Evolutionary conservation across 2,888 invertebrate species (phyloP).

Genomic region (Drosophila longiperda): DNA sequence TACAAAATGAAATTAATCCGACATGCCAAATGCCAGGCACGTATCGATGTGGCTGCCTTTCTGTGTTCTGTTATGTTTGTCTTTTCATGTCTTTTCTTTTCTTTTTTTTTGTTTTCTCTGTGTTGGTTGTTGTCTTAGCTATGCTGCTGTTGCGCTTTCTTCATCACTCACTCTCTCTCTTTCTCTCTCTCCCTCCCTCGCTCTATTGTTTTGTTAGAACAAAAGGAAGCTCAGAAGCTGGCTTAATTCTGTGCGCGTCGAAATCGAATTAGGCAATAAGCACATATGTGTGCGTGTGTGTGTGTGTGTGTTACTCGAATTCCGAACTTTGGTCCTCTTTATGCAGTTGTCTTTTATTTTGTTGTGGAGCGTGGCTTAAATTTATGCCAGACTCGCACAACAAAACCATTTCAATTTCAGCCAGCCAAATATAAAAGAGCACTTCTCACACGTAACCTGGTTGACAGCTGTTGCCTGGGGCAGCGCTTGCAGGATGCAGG

Average conservation of each 20-base stretch:
- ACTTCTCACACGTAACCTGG: slow-evolving; percentile 68
- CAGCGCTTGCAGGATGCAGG: slow-evolving; percentile 37
- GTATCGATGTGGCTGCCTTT: slow-evolving; percentile 73
- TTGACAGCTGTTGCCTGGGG: slow-evolving; percentile 75
- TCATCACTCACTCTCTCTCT: neutral
- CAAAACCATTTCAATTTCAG: slow-evolving; percentile 1
- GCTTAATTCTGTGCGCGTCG: slow-evolving; percentile 68
- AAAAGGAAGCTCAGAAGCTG: slow-evolving; percentile 53
- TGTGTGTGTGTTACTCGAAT: slow-evolving; percentile 1
- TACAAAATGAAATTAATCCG: slow-evolving; percentile 81
- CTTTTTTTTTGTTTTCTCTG: slow-evolving; percentile 16
- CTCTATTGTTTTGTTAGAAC: slow-evolving; percentile 15
- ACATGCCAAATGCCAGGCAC: slow-evolving; percentile 79
- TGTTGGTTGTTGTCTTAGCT: slow-evolving; percentile 33
- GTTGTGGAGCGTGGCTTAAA: slow-evolving; percentile 42
- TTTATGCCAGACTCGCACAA: slow-evolving; percentile 51
- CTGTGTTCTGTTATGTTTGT: slow-evolving; percentile 55
- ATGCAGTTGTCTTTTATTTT: slow-evolving; percentile 53
- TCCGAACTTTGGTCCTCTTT: slow-evolving; percentile 1
- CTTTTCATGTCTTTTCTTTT: slow-evolving; percentile 31
- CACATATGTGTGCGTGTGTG: slow-evolving; percentile 12
- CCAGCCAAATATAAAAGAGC: neutral
- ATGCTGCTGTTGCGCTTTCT: slow-evolving; percentile 55
- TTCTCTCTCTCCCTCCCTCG: neutral
- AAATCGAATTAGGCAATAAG: slow-evolving; percentile 70